Percentiles rank a stretch among this genome's conserved stretches.
phyloP scores from a whole-genome alignment of 2,797 vertebrate species.

The Pseudochirops cupreus region DNA sequence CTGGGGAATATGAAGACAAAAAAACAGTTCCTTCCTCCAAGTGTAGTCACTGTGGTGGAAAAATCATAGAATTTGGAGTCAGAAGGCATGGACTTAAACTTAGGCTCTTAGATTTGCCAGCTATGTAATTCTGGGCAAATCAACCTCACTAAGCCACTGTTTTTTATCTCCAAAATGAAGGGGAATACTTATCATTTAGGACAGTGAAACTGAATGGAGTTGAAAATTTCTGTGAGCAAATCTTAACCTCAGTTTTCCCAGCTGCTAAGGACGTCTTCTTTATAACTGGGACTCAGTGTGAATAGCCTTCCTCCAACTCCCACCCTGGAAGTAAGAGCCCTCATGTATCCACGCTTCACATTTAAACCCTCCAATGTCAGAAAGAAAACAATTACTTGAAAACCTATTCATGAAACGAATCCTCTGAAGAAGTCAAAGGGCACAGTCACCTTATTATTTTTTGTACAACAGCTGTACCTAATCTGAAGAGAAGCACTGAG shows the following conservation, averaged over 20 bases:
- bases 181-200: background rate
- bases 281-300: slow-evolving; percentile 25
- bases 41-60: background rate
- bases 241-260: background rate
- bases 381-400: background rate
- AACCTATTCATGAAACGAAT: slow-evolving; percentile 20
- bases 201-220: background rate
- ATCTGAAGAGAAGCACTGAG: slow-evolving; percentile 68
- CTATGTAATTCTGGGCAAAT: background rate
- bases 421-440: slow-evolving; percentile 13
- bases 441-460: slow-evolving; percentile 48
- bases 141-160: background rate
- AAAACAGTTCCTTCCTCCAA: background rate
- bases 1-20: background rate
- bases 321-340: slow-evolving; percentile 33
- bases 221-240: background rate
- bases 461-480: slow-evolving; percentile 50
- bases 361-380: background rate
- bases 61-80: background rate
- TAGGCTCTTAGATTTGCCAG: background rate
- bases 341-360: background rate
- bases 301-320: slow-evolving; percentile 51
- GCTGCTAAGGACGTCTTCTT: background rate
- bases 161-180: background rate
- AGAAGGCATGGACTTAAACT: background rate